These are phyloP conservation scores for Cynopterus brachyotis DNA, from an alignment of 2,113 vertebrate genomes.

Conservation along the genomic window DNA sequence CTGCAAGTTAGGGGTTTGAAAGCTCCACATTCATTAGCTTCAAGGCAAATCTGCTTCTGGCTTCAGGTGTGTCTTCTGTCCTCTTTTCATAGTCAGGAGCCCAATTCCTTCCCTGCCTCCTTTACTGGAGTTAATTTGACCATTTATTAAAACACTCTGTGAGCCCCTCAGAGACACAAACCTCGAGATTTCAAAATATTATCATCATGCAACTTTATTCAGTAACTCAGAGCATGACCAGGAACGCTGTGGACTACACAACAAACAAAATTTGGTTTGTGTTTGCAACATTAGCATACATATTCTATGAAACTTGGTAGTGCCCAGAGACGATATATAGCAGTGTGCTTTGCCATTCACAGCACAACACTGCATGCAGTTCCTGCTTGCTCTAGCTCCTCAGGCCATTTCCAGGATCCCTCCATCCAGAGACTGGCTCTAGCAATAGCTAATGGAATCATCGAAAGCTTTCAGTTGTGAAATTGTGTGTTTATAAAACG, in stretches of 20 bases:
- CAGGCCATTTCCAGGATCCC: background rate
- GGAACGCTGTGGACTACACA: background rate
- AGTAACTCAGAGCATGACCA: background rate
- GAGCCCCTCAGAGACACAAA: slow-evolving; percentile 22
- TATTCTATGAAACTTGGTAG: background rate
- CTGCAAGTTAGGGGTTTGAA: background rate
- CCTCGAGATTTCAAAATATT: slow-evolving; percentile 34
- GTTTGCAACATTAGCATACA: background rate
- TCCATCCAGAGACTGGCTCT: background rate
- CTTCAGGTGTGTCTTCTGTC: background rate
- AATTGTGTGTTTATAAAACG: slow-evolving; percentile 26
- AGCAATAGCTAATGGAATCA: background rate
- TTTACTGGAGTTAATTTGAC: background rate
- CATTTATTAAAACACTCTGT: background rate
- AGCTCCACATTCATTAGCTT: background rate
- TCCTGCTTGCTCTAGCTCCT: background rate
- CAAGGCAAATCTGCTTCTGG: background rate
- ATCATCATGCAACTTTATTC: background rate
- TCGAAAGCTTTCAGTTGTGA: slow-evolving; percentile 61
- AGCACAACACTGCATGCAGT: background rate
- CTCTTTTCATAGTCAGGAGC: background rate
- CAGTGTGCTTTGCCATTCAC: background rate
- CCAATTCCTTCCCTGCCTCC: background rate
- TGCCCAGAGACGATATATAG: rapidly evolving
- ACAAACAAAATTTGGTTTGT: background rate